Evolutionary conservation across 1,140 invertebrate genomes (phyloP), one percentile per base, ranked within the genome.

Genomic region (Atta texana): DNA sequence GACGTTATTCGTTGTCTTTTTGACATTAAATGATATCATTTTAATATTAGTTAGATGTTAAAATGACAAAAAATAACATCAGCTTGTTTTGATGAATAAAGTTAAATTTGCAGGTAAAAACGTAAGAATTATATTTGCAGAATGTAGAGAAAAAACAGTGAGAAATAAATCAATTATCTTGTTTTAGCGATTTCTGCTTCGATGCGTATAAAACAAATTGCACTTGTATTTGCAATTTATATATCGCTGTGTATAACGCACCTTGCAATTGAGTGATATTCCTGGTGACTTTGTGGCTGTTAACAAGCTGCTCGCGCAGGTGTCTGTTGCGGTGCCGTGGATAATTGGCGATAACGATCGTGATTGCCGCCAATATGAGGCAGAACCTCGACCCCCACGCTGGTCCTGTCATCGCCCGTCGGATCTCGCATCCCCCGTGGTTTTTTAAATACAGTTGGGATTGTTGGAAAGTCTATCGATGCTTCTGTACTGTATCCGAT

Each of bases 301-400:
- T 89, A 85, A 89, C 87, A 78, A 91, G 89, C 72, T 92, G 88
- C 85, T 90, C 91, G 81, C 86, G 89, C 66, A 90, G 80, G 66
- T 81, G 93, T 59, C 64, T 93, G 90, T 93, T 92, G 74, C 90
- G 88, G 75, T 92, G 91, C 77, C 84, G 92, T 61, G 93, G 94
- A 92, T 93, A 93, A 92, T 94, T 93, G 82, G 91, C 93, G 69
- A 93, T 94, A 86, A 94, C 94, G 78, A 94, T 87, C 77, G 93
- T 93, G 34, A 92, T 93, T 86, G 92, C 93, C 84, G 90, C 87
- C 85, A 95, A 87, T 80, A 93, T 90, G 81, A 94, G 90, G 88
- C 94, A 91, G 88, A 94, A 92, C 88, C 92, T 93, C 88, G 92
- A 93, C 91, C 91, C 92, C 93, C 93, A 94, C 91, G 85, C 91